phyloP scores from a whole-genome alignment of 2,797 vertebrate genomes.

The Psittacula derbiana region DNA sequence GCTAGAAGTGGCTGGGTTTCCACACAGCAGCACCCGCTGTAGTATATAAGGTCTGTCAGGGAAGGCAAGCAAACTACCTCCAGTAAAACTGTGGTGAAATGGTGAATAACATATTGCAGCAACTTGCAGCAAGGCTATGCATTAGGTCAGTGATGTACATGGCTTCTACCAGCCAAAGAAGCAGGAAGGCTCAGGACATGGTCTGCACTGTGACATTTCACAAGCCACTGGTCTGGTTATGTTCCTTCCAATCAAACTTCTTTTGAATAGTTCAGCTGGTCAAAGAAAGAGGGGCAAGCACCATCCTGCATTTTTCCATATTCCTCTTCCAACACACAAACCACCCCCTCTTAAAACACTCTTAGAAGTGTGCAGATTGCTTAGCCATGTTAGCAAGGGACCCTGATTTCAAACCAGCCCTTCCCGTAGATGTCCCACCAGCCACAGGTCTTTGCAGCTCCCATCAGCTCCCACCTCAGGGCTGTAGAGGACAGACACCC shows the following conservation, averaged over 20 bases:
- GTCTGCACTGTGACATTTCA: neutral
- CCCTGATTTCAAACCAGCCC: neutral
- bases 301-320: neutral
- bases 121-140: neutral
- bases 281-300: neutral
- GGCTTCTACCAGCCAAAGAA: neutral
- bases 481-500: neutral
- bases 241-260: neutral
- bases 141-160: neutral
- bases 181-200: neutral
- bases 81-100: neutral
- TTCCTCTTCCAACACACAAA: neutral
- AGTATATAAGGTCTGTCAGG: neutral
- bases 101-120: neutral
- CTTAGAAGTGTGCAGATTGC: neutral
- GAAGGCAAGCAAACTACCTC: neutral
- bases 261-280: neutral
- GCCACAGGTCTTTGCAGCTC: neutral
- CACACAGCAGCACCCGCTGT: neutral
- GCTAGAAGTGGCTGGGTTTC: neutral
- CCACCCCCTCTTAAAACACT: neutral
- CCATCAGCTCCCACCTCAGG: neutral
- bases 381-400: rapidly evolving
- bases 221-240: neutral
- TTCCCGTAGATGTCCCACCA: neutral